These are phyloP conservation scores for Drosophila lini DNA, from an alignment of 1,140 invertebrate species.

Conservation along the genomic window DNA sequence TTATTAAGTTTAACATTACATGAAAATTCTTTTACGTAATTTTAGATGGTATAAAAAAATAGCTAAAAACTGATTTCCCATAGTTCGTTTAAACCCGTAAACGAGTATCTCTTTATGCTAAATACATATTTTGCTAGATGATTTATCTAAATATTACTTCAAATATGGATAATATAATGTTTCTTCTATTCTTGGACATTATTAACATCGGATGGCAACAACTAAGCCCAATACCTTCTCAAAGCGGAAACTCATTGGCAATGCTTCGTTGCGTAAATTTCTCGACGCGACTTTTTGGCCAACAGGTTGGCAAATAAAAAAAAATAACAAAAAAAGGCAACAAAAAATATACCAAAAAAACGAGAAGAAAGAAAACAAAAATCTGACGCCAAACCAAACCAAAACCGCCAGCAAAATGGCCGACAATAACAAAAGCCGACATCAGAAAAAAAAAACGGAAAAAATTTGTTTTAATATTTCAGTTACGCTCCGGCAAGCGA, in stretches of 20 bases:
- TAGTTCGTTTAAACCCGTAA: neutral
- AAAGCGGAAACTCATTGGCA: conserved; percentile 84
- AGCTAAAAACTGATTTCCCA: neutral
- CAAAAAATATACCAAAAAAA: conserved; percentile 36
- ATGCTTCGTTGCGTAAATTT: conserved; percentile 83
- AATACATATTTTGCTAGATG: neutral
- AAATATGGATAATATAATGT: neutral
- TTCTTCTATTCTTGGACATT: conserved; percentile 1
- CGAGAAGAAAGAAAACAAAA: conserved; percentile 64
- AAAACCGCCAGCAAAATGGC: conserved; percentile 78
- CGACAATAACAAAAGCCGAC: conserved; percentile 54
- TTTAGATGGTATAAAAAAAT: neutral
- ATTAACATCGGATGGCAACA: conserved; percentile 31
- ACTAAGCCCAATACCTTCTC: conserved; percentile 76
- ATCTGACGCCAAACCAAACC: conserved; percentile 60
- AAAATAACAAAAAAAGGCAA: conserved; percentile 16
- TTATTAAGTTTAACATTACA: too few relatives aligned
- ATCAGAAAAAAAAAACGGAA: conserved; percentile 35
- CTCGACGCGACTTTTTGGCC: conserved; percentile 76
- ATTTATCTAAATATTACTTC: neutral
- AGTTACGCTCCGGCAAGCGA: conserved; percentile 80
- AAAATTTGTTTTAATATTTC: conserved; percentile 81
- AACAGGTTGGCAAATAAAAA: conserved; percentile 68
- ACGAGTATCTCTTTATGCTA: neutral
- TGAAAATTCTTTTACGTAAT: too few relatives aligned